A percentile compares a stretch with the other conserved stretches of the same genome.
Evolutionary conservation across 2,113 vertebrate species (phyloP).

Genomic region (Pteropus alecto): DNA sequence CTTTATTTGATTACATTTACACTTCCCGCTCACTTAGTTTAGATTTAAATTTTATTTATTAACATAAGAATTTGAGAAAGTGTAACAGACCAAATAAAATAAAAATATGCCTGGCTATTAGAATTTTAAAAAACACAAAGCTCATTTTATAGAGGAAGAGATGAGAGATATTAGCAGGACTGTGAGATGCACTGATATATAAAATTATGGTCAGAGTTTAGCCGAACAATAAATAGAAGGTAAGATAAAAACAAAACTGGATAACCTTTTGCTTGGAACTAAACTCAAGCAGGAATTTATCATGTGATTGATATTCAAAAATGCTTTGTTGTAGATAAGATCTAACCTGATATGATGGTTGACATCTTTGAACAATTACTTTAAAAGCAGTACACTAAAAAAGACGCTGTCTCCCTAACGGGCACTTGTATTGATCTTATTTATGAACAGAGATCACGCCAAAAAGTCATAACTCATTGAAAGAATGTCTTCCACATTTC

Average conservation of each 20-base stretch:
- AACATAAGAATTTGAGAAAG: not conserved
- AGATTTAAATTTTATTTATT: not conserved
- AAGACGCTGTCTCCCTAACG: not conserved
- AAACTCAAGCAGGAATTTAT: not conserved
- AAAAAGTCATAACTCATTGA: not conserved
- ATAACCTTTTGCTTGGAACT: not conserved
- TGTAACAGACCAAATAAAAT: not conserved
- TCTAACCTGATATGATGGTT: not conserved
- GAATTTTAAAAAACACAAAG: not conserved
- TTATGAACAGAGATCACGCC: not conserved
- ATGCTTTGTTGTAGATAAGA: not conserved
- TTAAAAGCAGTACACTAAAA: not conserved
- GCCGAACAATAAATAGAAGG: not conserved
- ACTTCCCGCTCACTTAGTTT: not conserved
- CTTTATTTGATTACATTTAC: not conserved
- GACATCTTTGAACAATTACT: not conserved
- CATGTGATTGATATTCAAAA: not conserved
- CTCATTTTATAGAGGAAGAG: not conserved
- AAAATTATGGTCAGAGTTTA: not conserved
- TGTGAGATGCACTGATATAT: not conserved
- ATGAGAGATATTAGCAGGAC: not conserved
- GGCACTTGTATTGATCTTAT: too few species aligned
- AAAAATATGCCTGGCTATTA: not conserved
- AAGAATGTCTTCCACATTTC: not conserved
- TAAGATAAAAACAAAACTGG: not conserved